Conservation (phyloP, 92 coral and sea anemone genomes). For the Blastomussa wellsi region DNA sequence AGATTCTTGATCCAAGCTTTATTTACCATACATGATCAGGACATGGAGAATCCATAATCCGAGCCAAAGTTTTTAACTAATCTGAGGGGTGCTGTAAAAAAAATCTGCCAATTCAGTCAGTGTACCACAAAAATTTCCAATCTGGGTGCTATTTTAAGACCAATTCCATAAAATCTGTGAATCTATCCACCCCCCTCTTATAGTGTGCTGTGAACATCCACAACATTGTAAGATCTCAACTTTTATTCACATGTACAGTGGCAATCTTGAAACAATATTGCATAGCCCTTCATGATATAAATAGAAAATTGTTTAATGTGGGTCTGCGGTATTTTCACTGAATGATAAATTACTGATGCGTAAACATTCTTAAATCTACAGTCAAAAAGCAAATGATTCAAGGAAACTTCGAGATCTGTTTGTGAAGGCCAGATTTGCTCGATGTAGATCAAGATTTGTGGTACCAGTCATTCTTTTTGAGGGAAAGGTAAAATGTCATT, state of each 20-base stretch:
- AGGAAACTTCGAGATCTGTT: constrained; percentile 75
- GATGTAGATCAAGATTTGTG: constrained; percentile 97
- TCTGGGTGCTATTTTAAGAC: no score
- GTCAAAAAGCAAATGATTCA: constrained; percentile 67
- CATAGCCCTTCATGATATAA: background rate
- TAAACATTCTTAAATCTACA: background rate
- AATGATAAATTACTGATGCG: background rate
- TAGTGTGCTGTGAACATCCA: background rate
- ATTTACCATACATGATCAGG: no score
- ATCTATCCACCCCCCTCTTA: no score
- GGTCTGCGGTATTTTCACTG: background rate
- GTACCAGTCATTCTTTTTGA: constrained; percentile 93
- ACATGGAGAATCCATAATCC: no score
- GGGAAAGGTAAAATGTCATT: constrained; percentile 83
- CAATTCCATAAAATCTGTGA: no score
- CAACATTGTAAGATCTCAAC: background rate
- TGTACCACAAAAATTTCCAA: no score
- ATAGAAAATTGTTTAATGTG: background rate
- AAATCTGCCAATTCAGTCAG: no score
- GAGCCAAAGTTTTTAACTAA: no score
- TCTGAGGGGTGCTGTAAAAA: no score
- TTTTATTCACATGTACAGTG: background rate
- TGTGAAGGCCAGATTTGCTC: constrained; percentile 92
- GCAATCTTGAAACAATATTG: no score
- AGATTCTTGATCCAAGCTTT: no score